Conservation (phyloP, 1,140 invertebrate species). For the Thaumatotibia leucotreta region DNA sequence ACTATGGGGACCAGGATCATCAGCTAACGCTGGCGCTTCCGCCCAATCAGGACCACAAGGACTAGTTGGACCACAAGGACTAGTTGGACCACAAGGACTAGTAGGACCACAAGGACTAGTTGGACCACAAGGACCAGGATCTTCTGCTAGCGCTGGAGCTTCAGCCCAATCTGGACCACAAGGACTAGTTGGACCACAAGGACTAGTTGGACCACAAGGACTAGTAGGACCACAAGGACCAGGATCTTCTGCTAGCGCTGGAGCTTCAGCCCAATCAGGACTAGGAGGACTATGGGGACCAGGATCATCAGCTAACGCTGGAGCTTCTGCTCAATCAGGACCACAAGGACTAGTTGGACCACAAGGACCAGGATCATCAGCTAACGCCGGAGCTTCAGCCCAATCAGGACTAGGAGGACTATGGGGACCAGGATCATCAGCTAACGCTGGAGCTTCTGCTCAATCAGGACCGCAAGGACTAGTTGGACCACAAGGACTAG, state of each 20-base stretch:
- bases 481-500: too few species aligned
- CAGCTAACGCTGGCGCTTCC: not conserved
- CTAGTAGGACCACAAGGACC: not conserved
- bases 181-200: not conserved
- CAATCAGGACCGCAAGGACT: conserved; percentile 3
- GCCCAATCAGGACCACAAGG: not conserved
- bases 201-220: too few species aligned
- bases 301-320: not conserved
- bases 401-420: too few species aligned
- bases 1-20: conserved; percentile 6
- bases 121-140: conserved; percentile 12
- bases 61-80: not conserved
- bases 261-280: not conserved
- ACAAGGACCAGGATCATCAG: not conserved
- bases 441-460: not conserved
- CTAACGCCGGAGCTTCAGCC: not conserved
- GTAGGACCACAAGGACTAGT: too few species aligned
- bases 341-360: not conserved
- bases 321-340: not conserved
- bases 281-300: not conserved
- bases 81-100: not conserved
- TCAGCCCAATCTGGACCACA: not conserved
- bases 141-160: not conserved
- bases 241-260: not conserved
- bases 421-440: not conserved